Evolutionary conservation across 2,113 vertebrate genomes (phyloP).

Genomic region (Cephalopterus ornatus): DNA sequence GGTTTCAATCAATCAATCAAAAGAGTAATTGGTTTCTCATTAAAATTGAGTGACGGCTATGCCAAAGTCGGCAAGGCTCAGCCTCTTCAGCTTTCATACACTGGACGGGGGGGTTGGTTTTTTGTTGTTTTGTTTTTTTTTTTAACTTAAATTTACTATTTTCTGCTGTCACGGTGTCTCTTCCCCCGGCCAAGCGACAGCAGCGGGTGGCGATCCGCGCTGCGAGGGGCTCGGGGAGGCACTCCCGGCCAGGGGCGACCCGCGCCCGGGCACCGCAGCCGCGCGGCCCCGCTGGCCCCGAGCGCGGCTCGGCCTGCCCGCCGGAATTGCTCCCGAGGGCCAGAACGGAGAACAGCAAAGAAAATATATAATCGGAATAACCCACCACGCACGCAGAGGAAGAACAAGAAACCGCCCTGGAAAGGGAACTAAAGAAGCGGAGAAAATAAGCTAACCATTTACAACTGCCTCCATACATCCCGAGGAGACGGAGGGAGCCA

Average conservation of each 20-base stretch:
- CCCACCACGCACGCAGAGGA: neutral
- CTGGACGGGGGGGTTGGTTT: neutral
- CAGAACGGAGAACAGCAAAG: neutral
- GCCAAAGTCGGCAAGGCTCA: neutral
- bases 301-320: neutral
- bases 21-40: neutral
- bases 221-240: neutral
- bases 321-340: neutral
- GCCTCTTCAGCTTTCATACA: neutral
- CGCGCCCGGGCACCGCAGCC: neutral
- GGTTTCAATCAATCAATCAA: neutral
- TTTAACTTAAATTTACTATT: neutral
- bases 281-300: neutral
- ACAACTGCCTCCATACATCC: constrained; percentile 3
- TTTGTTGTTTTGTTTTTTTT: neutral
- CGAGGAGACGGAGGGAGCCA: constrained; percentile 63
- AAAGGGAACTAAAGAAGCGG: neutral
- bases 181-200: neutral
- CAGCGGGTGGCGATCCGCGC: neutral
- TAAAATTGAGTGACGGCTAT: neutral
- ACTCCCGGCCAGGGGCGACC: neutral
- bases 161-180: neutral
- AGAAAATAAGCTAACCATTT: constrained; percentile 33
- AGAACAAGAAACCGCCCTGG: neutral
- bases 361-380: neutral